A percentile compares a stretch with the other conserved stretches of the same genome.
Evolutionary conservation across 2,888 invertebrate species (phyloP).

Genomic region (Lydus trimaculatus): DNA sequence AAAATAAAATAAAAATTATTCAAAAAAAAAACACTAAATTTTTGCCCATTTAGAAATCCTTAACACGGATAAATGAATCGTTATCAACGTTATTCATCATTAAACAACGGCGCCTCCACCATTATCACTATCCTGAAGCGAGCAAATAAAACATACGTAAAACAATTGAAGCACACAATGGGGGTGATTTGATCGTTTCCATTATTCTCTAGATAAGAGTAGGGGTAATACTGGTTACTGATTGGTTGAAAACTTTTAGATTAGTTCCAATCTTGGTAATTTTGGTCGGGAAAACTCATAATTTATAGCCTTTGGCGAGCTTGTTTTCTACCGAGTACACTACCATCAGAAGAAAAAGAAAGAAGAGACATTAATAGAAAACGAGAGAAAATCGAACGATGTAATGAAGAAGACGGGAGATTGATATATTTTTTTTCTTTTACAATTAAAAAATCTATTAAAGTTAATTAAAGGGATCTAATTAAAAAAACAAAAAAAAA

Average conservation of each 20-base stretch:
- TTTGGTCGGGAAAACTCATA: constrained; percentile 58
- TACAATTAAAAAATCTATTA: background rate
- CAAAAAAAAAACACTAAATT: background rate
- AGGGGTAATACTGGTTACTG: constrained; percentile 53
- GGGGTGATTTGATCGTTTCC: constrained; percentile 35
- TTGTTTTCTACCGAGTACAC: constrained; percentile 48
- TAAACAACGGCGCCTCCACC: background rate
- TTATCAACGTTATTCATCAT: too few relatives aligned
- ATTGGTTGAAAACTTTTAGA: constrained; percentile 60
- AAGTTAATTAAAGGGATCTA: background rate
- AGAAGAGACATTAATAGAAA: constrained; percentile 17
- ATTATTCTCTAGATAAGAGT: background rate
- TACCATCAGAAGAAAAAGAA: constrained; percentile 13
- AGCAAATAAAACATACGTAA: constrained; percentile 52
- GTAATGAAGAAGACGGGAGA: background rate
- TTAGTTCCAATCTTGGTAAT: constrained; percentile 59
- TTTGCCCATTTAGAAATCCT: too few relatives aligned
- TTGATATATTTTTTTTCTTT: background rate
- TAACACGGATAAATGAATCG: too few relatives aligned
- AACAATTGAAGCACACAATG: constrained; percentile 49
- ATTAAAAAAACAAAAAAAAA: background rate
- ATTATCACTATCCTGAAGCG: constrained; percentile 31
- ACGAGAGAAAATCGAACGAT: constrained; percentile 5
- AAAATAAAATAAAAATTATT: constrained; percentile 22
- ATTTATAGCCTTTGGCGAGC: constrained; percentile 54